These are phyloP conservation scores for Dendrocincla tyrannina DNA, from an alignment of 2,797 vertebrate genomes.

Conservation along the genomic window DNA sequence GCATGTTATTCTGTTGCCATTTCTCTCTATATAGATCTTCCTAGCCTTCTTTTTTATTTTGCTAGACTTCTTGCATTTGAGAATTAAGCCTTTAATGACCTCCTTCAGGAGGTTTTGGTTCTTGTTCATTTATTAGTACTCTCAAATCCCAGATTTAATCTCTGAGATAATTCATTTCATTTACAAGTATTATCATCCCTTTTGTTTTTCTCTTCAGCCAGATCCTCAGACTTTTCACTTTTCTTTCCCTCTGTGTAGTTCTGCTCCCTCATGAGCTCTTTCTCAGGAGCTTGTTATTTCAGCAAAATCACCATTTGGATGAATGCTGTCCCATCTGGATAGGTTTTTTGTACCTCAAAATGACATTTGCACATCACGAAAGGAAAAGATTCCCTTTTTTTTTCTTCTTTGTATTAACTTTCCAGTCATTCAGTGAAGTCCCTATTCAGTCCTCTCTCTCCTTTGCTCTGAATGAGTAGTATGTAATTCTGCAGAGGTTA, in stretches of 20 bases:
- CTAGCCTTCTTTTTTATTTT: not conserved
- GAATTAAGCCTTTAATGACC: not conserved
- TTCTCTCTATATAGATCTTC: not conserved
- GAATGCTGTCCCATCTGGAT: not conserved
- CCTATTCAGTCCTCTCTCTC: not conserved
- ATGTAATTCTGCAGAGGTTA: not conserved
- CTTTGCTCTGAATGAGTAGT: not conserved
- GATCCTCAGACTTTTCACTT: not conserved
- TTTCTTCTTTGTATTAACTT: not conserved
- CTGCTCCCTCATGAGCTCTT: not conserved
- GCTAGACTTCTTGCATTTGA: not conserved
- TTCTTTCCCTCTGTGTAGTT: not conserved
- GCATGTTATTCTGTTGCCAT: not conserved
- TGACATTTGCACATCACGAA: not conserved
- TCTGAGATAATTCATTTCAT: conserved; percentile 14
- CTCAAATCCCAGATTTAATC: conserved; percentile 59
- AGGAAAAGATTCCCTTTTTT: not conserved
- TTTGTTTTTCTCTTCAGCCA: conserved; percentile 41
- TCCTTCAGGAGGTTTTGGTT: not conserved
- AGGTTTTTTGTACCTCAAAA: not conserved
- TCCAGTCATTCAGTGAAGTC: not conserved
- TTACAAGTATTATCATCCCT: not conserved
- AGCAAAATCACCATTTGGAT: not conserved
- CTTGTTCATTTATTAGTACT: not conserved
- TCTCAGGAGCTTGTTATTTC: conserved; percentile 32